A percentile compares a stretch with the other conserved stretches of the same genome.
These are phyloP conservation scores for Kryptolebias ocellatus DNA, from an alignment of 2,797 vertebrate species.

Conservation along the genomic window DNA sequence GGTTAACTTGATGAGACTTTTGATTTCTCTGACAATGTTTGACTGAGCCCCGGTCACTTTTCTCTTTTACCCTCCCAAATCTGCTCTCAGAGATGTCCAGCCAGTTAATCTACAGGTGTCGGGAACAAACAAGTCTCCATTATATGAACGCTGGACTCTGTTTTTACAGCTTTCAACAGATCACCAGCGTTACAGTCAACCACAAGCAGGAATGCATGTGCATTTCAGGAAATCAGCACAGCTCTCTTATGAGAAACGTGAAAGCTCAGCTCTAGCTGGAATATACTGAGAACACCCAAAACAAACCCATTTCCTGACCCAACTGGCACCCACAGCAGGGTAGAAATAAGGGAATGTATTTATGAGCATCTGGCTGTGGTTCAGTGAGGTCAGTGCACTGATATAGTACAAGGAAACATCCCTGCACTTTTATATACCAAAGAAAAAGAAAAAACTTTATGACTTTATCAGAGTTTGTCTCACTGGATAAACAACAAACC, in stretches of 20 bases:
- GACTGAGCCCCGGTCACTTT: not conserved
- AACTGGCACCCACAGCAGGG: constrained; percentile 76
- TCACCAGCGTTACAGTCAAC: constrained; percentile 77
- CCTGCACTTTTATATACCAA: constrained; percentile 27
- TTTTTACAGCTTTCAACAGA: constrained; percentile 81
- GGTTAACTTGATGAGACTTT: constrained; percentile 42
- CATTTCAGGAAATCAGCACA: constrained; percentile 76
- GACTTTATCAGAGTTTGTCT: constrained; percentile 17
- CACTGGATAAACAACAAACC: constrained; percentile 1
- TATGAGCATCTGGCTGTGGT: constrained; percentile 79
- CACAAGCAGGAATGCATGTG: constrained; percentile 74
- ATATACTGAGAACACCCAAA: constrained; percentile 79
- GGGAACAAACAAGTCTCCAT: constrained; percentile 76
- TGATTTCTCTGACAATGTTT: not conserved
- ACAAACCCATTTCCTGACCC: constrained; percentile 78
- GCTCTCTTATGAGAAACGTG: constrained; percentile 74
- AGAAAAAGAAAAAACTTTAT: constrained; percentile 10
- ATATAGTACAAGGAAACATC: constrained; percentile 64
- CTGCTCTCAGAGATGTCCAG: constrained; percentile 48
- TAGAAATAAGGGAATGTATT: constrained; percentile 83
- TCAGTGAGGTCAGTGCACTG: constrained; percentile 72
- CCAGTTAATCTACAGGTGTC: constrained; percentile 71
- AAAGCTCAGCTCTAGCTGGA: constrained; percentile 70
- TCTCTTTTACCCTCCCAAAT: constrained; percentile 16
- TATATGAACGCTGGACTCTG: constrained; percentile 71